Conservation (phyloP, 2,113 vertebrate genomes). For the Silurus glanis region DNA sequence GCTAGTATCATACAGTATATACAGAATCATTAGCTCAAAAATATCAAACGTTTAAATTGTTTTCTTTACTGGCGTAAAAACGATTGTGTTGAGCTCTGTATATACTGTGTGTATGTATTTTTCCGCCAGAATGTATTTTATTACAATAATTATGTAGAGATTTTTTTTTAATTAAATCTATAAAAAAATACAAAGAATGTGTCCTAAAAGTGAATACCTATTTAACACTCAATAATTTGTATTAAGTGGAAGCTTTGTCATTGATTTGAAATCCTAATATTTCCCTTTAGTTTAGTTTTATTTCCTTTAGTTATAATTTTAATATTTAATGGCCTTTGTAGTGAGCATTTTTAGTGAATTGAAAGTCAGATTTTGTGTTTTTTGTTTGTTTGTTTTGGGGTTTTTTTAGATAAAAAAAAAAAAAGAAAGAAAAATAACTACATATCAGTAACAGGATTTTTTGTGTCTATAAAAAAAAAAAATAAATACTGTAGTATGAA, state of each 20-base stretch:
- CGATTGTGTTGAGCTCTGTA: neutral
- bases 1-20: no score
- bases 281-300: no score
- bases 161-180: neutral
- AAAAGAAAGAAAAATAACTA: neutral
- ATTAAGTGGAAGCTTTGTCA: neutral
- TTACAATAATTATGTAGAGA: neutral
- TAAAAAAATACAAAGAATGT: neutral
- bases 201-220: neutral
- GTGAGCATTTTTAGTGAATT: neutral
- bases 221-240: neutral
- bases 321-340: neutral
- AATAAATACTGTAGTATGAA: neutral
- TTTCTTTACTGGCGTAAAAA: neutral
- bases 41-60: neutral
- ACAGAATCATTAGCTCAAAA: neutral
- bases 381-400: no score
- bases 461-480: neutral
- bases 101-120: neutral
- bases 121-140: neutral
- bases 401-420: neutral
- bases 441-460: neutral
- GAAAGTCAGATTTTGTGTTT: neutral
- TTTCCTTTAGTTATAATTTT: neutral
- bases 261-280: no score